These are phyloP conservation scores for Apostichopus japonicus DNA, from an alignment of 35 echinoderm and acorn worm species.

Conservation along the genomic window DNA sequence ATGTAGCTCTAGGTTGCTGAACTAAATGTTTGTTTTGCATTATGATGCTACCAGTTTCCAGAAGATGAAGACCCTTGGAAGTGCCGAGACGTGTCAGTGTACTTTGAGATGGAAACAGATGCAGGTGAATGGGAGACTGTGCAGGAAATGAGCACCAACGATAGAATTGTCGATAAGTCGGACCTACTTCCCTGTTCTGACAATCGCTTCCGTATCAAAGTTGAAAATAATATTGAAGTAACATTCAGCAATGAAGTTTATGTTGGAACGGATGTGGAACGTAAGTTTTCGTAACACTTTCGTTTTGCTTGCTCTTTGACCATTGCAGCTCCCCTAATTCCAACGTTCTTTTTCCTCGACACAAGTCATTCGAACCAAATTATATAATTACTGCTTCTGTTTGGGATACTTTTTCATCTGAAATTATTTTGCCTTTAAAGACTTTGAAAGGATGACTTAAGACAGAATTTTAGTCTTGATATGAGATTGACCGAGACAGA, in stretches of 20 bases:
- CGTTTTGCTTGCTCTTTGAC: no score
- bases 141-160: background rate
- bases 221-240: background rate
- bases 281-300: background rate
- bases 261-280: background rate
- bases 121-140: background rate
- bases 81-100: background rate
- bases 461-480: no score
- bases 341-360: no score
- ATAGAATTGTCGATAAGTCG: background rate
- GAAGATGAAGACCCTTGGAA: background rate
- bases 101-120: background rate
- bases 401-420: no score
- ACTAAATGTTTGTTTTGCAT: no score
- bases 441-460: no score
- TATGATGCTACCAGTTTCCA: background rate
- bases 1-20: no score
- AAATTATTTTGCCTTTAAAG: no score
- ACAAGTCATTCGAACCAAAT: no score
- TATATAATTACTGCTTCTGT: no score
- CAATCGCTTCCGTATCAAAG: background rate
- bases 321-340: no score
- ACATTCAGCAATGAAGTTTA: background rate
- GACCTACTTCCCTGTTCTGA: background rate
- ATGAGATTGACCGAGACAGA: no score